These are phyloP conservation scores for Drosophila phalerata DNA, from an alignment of 2,888 invertebrate species.

Conservation along the genomic window DNA sequence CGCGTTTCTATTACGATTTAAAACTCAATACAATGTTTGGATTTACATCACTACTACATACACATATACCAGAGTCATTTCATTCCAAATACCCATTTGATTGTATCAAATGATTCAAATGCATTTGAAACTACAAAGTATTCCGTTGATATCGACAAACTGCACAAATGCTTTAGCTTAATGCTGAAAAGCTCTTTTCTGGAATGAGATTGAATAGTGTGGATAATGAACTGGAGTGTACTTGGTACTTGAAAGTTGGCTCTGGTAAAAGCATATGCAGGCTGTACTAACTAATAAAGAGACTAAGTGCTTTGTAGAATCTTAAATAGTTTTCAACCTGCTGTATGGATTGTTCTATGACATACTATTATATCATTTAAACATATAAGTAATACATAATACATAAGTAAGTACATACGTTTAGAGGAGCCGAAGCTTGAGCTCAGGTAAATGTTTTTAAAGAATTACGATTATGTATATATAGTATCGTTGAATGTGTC, in stretches of 20 bases:
- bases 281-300: slow-evolving; percentile 20
- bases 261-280: slow-evolving; percentile 13
- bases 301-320: slow-evolving; percentile 35
- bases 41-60: slow-evolving; percentile 11
- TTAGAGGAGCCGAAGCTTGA: slow-evolving; percentile 43
- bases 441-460: slow-evolving; percentile 42
- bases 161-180: neutral
- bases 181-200: neutral
- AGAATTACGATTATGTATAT: slow-evolving; percentile 26
- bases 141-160: neutral
- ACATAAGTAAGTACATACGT: slow-evolving; percentile 30
- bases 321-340: slow-evolving; percentile 27
- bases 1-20: too few species aligned
- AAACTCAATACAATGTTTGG: too few species aligned
- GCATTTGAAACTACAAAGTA: slow-evolving; percentile 3
- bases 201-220: neutral
- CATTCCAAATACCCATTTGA: slow-evolving; percentile 1
- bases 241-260: slow-evolving; percentile 9
- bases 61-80: slow-evolving; percentile 17
- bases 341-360: slow-evolving; percentile 29
- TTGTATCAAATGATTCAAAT: slow-evolving; percentile 6
- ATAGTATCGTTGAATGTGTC: slow-evolving; percentile 23
- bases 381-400: slow-evolving; percentile 27
- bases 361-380: slow-evolving; percentile 31
- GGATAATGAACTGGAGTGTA: neutral